These are phyloP conservation scores for Cranoglanis bouderius DNA, from an alignment of 2,113 vertebrate genomes.

Conservation along the genomic window DNA sequence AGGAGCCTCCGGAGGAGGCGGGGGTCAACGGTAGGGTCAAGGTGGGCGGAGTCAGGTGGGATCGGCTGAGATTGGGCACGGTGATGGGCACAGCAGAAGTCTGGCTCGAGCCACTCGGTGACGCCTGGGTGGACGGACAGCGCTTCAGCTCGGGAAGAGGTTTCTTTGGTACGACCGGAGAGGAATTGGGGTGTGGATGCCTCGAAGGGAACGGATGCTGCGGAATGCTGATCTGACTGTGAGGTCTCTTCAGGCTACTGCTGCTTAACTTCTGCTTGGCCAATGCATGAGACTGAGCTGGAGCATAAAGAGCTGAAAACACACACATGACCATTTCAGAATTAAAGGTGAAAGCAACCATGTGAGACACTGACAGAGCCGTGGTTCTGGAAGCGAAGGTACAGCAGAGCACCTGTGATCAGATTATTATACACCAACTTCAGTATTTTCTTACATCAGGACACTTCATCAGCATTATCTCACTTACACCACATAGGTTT, in stretches of 20 bases:
- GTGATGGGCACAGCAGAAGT: slow-evolving; percentile 43
- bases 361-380: neutral
- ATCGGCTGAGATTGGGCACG: slow-evolving; percentile 47
- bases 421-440: neutral
- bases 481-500: neutral
- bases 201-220: slow-evolving; percentile 53
- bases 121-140: slow-evolving; percentile 53
- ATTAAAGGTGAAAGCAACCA: neutral
- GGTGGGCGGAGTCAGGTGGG: slow-evolving; percentile 50
- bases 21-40: slow-evolving; percentile 49
- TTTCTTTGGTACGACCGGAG: slow-evolving; percentile 53
- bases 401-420: neutral
- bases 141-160: slow-evolving; percentile 54
- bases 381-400: neutral
- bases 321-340: neutral
- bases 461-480: neutral
- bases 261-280: slow-evolving; percentile 59
- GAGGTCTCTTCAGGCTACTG: slow-evolving; percentile 52
- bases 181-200: slow-evolving; percentile 48
- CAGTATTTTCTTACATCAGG: neutral
- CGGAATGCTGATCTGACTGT: slow-evolving; percentile 59
- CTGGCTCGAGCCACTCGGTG: slow-evolving; percentile 30
- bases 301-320: slow-evolving; percentile 71
- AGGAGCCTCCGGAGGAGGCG: slow-evolving; percentile 58
- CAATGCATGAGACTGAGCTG: slow-evolving; percentile 71